Evolutionary conservation across 37 sponge, comb jelly and placozoan species (phyloP).

Genomic region (Spongia lamella): DNA sequence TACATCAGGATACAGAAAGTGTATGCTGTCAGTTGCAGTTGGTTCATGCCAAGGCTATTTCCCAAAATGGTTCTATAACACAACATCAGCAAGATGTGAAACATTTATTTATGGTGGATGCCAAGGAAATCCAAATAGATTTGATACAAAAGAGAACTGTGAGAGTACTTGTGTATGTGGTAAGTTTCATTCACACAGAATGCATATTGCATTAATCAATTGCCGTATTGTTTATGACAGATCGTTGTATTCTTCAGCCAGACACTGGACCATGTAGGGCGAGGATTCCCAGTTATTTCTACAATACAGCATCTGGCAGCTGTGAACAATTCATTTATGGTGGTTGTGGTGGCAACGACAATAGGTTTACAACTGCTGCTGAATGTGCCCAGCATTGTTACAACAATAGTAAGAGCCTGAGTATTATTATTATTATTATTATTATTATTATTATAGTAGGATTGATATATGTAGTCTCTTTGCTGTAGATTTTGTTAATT

Average conservation of each 20-base stretch:
- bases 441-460: too few relatives aligned
- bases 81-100: conserved; percentile 4
- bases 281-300: conserved; percentile 2
- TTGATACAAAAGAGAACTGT: background rate
- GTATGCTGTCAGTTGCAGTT: too few relatives aligned
- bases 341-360: conserved; percentile 10
- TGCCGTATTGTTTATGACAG: too few relatives aligned
- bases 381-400: background rate
- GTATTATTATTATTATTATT: too few relatives aligned
- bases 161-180: conserved; percentile 5
- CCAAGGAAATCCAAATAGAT: conserved; percentile 5
- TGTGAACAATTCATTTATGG: conserved; percentile 12
- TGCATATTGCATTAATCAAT: too few relatives aligned
- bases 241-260: background rate
- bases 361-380: background rate
- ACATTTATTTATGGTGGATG: conserved; percentile 7
- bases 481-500: too few relatives aligned
- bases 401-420: too few relatives aligned
- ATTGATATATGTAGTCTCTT: too few relatives aligned
- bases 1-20: too few relatives aligned
- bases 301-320: background rate
- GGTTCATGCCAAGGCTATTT: background rate
- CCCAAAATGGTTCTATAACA: conserved; percentile 3
- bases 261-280: conserved; percentile 19
- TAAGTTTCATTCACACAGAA: background rate